Evolutionary conservation across 2,888 invertebrate genomes (phyloP), one percentile per base, ranked within the genome.

Genomic region (Eupithecia abbreviata): DNA sequence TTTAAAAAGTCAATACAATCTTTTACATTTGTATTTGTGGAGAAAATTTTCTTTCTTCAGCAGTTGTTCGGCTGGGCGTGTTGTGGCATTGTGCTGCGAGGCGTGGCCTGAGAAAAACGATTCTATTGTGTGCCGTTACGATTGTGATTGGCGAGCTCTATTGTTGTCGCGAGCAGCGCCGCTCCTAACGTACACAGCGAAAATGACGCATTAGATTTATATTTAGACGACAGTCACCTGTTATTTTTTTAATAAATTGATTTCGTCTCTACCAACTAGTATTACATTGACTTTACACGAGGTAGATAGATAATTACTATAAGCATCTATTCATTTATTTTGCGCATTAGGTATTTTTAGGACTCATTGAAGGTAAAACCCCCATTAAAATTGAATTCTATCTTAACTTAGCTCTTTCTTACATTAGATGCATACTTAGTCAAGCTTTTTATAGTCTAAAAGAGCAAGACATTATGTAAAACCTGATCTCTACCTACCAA

Each of bases 1-100:
- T 94, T 93, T 93, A 93, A 94, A 94, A 95, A 94, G 94, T 95
- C 94, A 93, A 94, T 94, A 94, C 92, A 92, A 93, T 93, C 92
- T 90, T 90, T 90, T 90, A 89, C 90, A 90, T 90, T 89, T 90
- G 91, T 91, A 88, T 92, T 93, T 91, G 92, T 89, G 87, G 89
- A 93, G 93, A 90, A 93, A 93, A 93, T 93, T 93, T 94, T 93
- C 93, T 93, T 93, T 91, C 90, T 92, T 89, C 87, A 86, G 88
- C 87, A 86, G 87, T 86, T 85, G 89, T 88, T 84, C 84, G 84
- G 82, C 92, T 93, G 94, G 94, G 94, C 94, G 94, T 93, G 92
- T 90, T 87, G 86, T 84, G 81, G 84, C 86, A 92, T 92, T 92
- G 91, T 92, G 85, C 83, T 77, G 85, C 87, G 83, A 94, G 94